These are phyloP conservation scores for Salvelinus alpinus DNA, from an alignment of 2,113 vertebrate species.

Conservation along the genomic window DNA sequence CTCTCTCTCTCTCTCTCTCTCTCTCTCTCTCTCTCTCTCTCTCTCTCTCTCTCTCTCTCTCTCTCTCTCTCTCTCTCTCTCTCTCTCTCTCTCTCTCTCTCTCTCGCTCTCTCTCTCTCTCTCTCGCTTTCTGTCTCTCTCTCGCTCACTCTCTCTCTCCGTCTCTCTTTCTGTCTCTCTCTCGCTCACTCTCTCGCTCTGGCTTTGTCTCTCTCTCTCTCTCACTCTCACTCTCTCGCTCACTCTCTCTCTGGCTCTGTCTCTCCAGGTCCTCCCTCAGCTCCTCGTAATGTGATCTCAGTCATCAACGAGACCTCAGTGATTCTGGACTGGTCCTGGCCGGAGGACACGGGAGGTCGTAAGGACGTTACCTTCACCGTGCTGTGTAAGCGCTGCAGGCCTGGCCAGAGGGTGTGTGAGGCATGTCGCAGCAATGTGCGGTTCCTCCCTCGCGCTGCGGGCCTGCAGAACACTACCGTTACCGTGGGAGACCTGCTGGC, in stretches of 20 bases:
- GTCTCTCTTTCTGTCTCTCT: constrained; percentile 2
- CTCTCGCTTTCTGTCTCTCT: too few relatives aligned
- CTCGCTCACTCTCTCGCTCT: too few relatives aligned
- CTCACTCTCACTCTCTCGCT: not conserved
- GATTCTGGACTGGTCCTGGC: constrained; percentile 98
- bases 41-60: not conserved
- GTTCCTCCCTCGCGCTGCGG: constrained; percentile 86
- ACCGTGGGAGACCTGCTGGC: constrained; percentile 92
- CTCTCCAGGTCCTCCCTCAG: constrained; percentile 85
- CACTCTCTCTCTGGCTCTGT: not conserved
- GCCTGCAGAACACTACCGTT: constrained; percentile 90
- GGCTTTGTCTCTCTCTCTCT: not conserved
- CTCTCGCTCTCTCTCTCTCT: not conserved
- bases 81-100: constrained; percentile 2
- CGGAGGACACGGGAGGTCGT: constrained; percentile 89
- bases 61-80: not conserved
- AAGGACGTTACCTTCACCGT: constrained; percentile 92
- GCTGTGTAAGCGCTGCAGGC: constrained; percentile 89
- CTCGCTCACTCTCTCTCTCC: too few relatives aligned
- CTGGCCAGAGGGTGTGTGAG: constrained; percentile 76
- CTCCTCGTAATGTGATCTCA: constrained; percentile 94
- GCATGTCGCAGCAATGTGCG: constrained; percentile 85
- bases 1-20: not conserved
- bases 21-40: not conserved
- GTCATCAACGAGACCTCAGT: constrained; percentile 98